A percentile compares a stretch with the other conserved stretches of the same genome.
Conservation (phyloP, 1,140 invertebrate species). For the Solenopsis fugax region DNA sequence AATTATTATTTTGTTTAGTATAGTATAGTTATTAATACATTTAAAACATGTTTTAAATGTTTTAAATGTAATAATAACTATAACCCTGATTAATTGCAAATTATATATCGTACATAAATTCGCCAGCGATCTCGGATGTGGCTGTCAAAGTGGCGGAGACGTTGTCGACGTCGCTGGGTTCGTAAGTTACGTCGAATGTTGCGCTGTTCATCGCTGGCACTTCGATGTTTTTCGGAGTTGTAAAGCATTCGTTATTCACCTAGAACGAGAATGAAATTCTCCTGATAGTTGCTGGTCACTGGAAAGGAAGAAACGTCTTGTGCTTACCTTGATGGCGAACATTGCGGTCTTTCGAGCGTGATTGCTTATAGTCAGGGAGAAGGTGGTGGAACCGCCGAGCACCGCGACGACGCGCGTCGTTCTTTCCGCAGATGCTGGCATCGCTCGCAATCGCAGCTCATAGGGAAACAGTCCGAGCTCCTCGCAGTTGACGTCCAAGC, state of each 20-base stretch:
- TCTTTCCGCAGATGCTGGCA: slow-evolving; percentile 83
- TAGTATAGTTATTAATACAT: too few species aligned
- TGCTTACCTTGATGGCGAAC: slow-evolving; percentile 70
- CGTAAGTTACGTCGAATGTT: slow-evolving; percentile 68
- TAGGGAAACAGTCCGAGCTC: slow-evolving; percentile 75
- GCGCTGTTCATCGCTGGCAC: slow-evolving; percentile 21
- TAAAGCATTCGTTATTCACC: slow-evolving; percentile 79
- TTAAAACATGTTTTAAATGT: too few species aligned
- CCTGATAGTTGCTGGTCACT: not conserved
- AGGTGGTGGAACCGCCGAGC: slow-evolving; percentile 63
- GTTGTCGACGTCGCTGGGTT: slow-evolving; percentile 68
- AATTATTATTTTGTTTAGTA: too few species aligned
- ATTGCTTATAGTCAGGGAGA: slow-evolving; percentile 70
- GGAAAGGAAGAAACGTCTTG: not conserved
- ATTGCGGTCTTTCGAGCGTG: slow-evolving; percentile 39
- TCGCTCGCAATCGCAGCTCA: slow-evolving; percentile 73
- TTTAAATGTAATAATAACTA: too few species aligned
- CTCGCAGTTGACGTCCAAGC: slow-evolving; percentile 58
- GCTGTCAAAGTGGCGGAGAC: slow-evolving; percentile 66
- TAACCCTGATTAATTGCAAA: not conserved
- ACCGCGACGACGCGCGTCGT: slow-evolving; percentile 81
- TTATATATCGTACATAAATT: slow-evolving; percentile 68
- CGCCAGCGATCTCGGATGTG: slow-evolving; percentile 68
- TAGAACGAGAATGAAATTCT: not conserved
- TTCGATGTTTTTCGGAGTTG: slow-evolving; percentile 42